Conservation (phyloP, 2,888 invertebrate genomes). For the Vanessa cardui region DNA sequence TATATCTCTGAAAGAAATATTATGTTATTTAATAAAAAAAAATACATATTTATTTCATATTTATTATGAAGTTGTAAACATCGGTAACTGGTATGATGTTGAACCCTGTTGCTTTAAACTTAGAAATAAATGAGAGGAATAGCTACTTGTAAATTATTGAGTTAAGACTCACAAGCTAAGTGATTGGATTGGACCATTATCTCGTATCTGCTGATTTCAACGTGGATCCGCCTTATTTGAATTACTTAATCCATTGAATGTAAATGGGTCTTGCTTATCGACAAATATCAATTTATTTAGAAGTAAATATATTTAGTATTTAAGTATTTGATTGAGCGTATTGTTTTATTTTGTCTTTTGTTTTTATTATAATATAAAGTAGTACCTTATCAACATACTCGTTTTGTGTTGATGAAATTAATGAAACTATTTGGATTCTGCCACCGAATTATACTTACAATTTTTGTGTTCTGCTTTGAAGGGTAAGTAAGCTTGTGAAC, state of each 20-base stretch:
- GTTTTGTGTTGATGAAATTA: too few species aligned
- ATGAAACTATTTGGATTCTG: too few species aligned
- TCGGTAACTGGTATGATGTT: background rate
- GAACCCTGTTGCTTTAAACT: slow-evolving; percentile 9
- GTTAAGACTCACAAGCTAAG: slow-evolving; percentile 62
- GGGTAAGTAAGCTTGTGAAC: too few species aligned
- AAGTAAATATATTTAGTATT: background rate
- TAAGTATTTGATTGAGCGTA: too few species aligned
- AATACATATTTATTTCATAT: too few species aligned
- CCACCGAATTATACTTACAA: too few species aligned
- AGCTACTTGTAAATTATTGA: slow-evolving; percentile 56
- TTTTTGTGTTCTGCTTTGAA: too few species aligned
- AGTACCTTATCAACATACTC: too few species aligned
- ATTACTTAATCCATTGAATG: slow-evolving; percentile 59
- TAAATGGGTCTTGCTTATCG: slow-evolving; percentile 45
- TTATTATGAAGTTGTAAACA: background rate
- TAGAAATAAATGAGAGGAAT: slow-evolving; percentile 44
- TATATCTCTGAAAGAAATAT: too few species aligned
- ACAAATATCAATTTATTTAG: slow-evolving; percentile 18
- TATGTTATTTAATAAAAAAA: too few species aligned
- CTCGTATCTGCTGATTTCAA: slow-evolving; percentile 64
- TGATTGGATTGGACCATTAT: slow-evolving; percentile 73
- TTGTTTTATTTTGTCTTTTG: too few species aligned
- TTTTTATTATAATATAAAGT: too few species aligned
- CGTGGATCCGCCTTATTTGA: slow-evolving; percentile 40